Evolutionary conservation across 2,888 invertebrate species (phyloP).

Genomic region (Troides helena): DNA sequence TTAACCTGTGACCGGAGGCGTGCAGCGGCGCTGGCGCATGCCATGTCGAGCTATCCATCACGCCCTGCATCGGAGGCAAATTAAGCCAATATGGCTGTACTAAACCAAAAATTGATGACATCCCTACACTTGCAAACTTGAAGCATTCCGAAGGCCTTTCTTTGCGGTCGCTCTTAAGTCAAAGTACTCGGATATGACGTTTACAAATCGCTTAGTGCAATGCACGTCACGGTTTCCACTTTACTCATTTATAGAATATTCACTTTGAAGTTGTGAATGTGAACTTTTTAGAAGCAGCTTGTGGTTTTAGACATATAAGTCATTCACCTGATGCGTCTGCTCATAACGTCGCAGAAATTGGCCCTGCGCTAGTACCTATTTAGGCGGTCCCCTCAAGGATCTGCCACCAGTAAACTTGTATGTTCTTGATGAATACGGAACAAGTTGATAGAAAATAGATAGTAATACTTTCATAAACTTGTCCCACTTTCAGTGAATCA

Average conservation of each 20-base stretch:
- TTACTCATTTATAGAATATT: constrained; percentile 37
- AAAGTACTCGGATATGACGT: constrained; percentile 61
- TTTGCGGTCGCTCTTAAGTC: constrained; percentile 39
- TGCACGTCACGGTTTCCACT: constrained; percentile 67
- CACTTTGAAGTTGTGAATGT: not conserved
- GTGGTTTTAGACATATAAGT: no score
- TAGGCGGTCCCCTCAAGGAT: no score
- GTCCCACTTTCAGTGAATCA: no score
- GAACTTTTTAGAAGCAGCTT: no score
- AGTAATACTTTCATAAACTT: no score
- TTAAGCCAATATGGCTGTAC: constrained; percentile 57
- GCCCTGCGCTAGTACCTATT: no score
- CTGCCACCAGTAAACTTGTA: no score
- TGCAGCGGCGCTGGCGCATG: constrained; percentile 56
- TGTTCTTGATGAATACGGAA: no score
- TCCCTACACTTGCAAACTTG: constrained; percentile 32
- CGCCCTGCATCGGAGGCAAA: constrained; percentile 68
- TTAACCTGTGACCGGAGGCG: constrained; percentile 72
- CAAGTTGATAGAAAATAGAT: no score
- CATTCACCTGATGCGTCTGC: no score
- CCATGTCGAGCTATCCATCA: constrained; percentile 72
- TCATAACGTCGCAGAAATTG: no score
- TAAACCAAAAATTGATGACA: constrained; percentile 45
- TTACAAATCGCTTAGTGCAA: constrained; percentile 63
- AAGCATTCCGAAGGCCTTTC: constrained; percentile 35